Base-by-base conservation (phyloP, 2,888 invertebrate species). In the Dasypogon diadema region DNA sequence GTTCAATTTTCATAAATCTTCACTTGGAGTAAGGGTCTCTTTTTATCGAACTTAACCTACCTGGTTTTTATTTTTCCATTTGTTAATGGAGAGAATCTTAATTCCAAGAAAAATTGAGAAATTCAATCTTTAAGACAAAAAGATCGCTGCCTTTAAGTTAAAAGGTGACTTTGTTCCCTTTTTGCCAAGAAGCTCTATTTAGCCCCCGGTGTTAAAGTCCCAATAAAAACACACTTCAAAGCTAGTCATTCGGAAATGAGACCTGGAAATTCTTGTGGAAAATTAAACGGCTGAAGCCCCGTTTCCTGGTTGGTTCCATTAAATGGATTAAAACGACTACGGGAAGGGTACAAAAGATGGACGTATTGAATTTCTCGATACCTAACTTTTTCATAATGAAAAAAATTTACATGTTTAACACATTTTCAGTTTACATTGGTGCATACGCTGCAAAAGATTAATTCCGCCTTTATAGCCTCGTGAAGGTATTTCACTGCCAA, bases 181-280 rank as follows among this genome's bases (percentile, higher is more conserved):
- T 42, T 42, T 42, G n/a, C 42, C 3, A 12, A 42, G 10, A 12
- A 42, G 42, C n/a, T 42, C 3, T 12, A 12, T 2, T 12, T 42
- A 12, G 42, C 8, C 8, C 48, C 18, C 21, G 1, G 51, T 21
- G 51, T 18, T 51, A 65, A 46, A 24, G 26, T n/a, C 24, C 65
- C 65, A 46, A 48, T 65, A 65, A 65, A 65, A 65, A 46, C 26
- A 24, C 18, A 14, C 48, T 48, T 24, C 14, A 14, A 4, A 65
- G 48, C 65, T 65, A 48, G 21, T 46, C 65, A 65, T 10, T 65
- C 24, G 65, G 65, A 65, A 65, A 46, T 46, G 65, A 48, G 26
- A 22, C 48, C 48, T 42, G 42, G 63, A 65, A 65, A 65, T 65
- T 65, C 65, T 65, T 16, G 65, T 65, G 65, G 65, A 65, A 65